These are phyloP conservation scores for Yponomeuta sedellus DNA, from an alignment of 2,888 invertebrate species.

Conservation along the genomic window DNA sequence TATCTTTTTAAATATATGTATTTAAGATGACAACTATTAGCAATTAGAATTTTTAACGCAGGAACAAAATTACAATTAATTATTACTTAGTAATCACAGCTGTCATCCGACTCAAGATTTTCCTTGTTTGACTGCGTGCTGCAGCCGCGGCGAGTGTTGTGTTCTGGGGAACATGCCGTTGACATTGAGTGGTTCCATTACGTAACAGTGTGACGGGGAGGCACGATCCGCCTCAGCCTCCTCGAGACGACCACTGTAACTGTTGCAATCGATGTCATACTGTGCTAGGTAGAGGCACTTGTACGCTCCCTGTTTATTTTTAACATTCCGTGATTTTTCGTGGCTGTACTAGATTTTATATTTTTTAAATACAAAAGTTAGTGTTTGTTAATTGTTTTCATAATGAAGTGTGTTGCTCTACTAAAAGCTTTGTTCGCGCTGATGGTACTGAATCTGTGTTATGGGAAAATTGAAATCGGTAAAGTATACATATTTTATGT, in stretches of 20 bases:
- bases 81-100: not conserved
- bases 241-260: not conserved
- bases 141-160: conserved; percentile 21
- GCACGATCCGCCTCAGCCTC: conserved; percentile 5
- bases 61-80: not conserved
- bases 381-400: not conserved
- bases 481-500: conserved; percentile 20
- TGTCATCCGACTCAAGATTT: not conserved
- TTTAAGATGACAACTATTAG: not conserved
- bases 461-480: conserved; percentile 49
- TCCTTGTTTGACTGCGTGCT: not conserved
- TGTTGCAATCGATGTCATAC: conserved; percentile 11
- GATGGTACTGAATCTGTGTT: conserved; percentile 31
- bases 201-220: conserved; percentile 33
- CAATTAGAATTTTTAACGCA: not conserved
- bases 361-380: not conserved
- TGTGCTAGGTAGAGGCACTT: conserved; percentile 6
- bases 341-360: not conserved
- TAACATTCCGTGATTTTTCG: not conserved
- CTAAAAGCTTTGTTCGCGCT: conserved; percentile 30
- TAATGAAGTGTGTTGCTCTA: not conserved
- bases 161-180: conserved; percentile 40
- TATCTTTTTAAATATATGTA: not conserved
- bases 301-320: conserved; percentile 15
- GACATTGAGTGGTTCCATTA: conserved; percentile 48